These are phyloP conservation scores for Trichogramma pretiosum DNA, from an alignment of 1,140 invertebrate genomes.

Conservation along the genomic window DNA sequence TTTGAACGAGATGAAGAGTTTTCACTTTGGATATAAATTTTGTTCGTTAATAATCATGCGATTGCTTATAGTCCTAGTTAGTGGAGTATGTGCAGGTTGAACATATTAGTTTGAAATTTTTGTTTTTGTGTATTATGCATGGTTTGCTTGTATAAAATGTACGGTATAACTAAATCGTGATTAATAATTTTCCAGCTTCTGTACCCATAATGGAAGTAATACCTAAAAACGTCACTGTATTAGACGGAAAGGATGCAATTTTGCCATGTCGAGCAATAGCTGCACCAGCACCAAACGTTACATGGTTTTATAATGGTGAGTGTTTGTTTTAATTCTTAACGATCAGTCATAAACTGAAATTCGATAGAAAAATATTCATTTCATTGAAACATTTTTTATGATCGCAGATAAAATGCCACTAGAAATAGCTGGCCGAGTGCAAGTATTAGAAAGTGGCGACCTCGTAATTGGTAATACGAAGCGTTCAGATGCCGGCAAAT, in stretches of 20 bases:
- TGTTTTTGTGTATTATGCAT: conserved; percentile 20
- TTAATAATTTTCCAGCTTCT: conserved; percentile 56
- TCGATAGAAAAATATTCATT: neutral
- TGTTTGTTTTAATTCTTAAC: too few species aligned
- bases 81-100: too few species aligned
- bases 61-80: too few species aligned
- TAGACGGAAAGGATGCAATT: conserved; percentile 86
- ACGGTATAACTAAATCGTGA: too few species aligned
- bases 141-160: neutral
- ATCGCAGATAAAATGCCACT: conserved; percentile 45
- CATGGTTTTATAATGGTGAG: conserved; percentile 83
- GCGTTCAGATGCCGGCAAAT: conserved; percentile 74
- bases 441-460: conserved; percentile 76
- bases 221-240: conserved; percentile 77
- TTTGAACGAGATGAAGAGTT: too few species aligned
- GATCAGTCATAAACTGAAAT: neutral
- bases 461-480: conserved; percentile 79
- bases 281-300: conserved; percentile 81
- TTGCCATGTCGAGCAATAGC: conserved; percentile 78
- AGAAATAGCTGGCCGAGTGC: conserved; percentile 62
- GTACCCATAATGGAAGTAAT: conserved; percentile 71
- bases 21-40: too few species aligned
- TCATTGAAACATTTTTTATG: too few species aligned
- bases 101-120: neutral
- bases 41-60: too few species aligned